Evolutionary conservation across 2,888 invertebrate genomes (phyloP).

Genomic region (Epinotia brunnichana): DNA sequence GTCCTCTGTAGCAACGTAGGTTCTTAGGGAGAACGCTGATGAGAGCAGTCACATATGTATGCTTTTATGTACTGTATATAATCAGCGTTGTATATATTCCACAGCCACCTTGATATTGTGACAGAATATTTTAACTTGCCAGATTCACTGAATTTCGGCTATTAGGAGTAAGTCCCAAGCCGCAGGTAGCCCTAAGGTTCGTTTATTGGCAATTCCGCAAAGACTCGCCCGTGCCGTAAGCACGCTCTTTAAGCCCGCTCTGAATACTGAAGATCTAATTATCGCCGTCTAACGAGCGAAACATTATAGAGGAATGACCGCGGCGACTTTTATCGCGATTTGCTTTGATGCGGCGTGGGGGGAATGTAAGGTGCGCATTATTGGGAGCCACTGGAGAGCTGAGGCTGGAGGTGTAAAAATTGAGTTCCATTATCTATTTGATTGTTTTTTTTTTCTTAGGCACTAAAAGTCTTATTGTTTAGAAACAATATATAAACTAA

Average conservation of each 20-base stretch:
- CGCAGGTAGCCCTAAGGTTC: slow-evolving; percentile 37
- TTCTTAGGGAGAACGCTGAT: too few relatives aligned
- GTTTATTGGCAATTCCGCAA: slow-evolving; percentile 39
- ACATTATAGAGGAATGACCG: slow-evolving; percentile 41
- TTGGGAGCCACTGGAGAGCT: slow-evolving; percentile 1
- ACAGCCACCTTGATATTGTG: neutral
- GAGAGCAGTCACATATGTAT: too few relatives aligned
- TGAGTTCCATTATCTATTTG: neutral
- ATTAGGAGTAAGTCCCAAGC: neutral
- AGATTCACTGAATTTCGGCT: slow-evolving; percentile 3
- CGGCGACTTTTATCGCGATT: slow-evolving; percentile 37
- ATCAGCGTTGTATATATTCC: neutral
- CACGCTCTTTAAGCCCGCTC: slow-evolving; percentile 31
- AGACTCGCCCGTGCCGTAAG: slow-evolving; percentile 29
- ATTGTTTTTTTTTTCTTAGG: too few relatives aligned
- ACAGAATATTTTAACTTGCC: slow-evolving; percentile 5
- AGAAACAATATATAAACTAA: too few relatives aligned
- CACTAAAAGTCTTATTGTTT: too few relatives aligned
- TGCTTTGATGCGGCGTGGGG: slow-evolving; percentile 17
- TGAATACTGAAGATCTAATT: slow-evolving; percentile 43
- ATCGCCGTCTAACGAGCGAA: slow-evolving; percentile 34
- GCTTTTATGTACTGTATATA: too few relatives aligned
- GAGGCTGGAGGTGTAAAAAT: neutral
- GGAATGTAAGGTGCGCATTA: slow-evolving; percentile 34
- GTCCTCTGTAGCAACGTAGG: too few relatives aligned